Evolutionary conservation across 2,797 vertebrate genomes (phyloP), one percentile per base, ranked within the genome.

Genomic region (Spinibarbus caldwelli): DNA sequence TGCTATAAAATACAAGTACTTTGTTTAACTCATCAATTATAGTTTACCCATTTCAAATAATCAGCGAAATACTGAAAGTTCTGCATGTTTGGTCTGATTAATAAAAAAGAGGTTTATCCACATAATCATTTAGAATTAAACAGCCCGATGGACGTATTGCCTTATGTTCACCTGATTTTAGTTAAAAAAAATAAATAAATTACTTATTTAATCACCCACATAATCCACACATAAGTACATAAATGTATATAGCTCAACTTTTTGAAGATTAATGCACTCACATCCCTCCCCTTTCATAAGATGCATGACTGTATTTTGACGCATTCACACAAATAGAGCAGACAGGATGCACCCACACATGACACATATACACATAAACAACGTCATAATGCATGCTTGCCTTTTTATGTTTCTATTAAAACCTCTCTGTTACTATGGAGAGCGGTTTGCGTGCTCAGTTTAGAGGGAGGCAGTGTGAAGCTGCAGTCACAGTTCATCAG

Each of bases 341-440:
- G 66, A 17, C 79, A 68, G 45, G 66, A 70, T 19, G 57, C 70
- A 47, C 71, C 81, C 81, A 83, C 81, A 47, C 70, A 62, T 38
- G 15, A 75, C 59, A 67, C 57, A 68, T 26, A 47, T 47, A 15
- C 45, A 29, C 5, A 71, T 12, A 54, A 78, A 59, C 26, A 45
- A 83, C 71, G 19, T 82, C 80, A 82, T 38, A 38, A 49, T 26
- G 29, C 31, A 68, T 84, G 26, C 29, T 64, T 70, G 52, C 6
- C 41, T 21, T 62, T 36, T 62, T 57, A 26, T 62, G 72, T 62
- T 21, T 52, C 29, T 62, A 47, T 79, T 9, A 29, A 21, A 85
- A 11, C 8, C 49, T 43, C 62, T 52, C 47, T 43, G 59, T 76
- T 66, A 66, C 57, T 76, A 67, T 76, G 82, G 82, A 38, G 72